Evolutionary conservation across 2,888 invertebrate species (phyloP).

Genomic region (Lacanobia wlatinum): DNA sequence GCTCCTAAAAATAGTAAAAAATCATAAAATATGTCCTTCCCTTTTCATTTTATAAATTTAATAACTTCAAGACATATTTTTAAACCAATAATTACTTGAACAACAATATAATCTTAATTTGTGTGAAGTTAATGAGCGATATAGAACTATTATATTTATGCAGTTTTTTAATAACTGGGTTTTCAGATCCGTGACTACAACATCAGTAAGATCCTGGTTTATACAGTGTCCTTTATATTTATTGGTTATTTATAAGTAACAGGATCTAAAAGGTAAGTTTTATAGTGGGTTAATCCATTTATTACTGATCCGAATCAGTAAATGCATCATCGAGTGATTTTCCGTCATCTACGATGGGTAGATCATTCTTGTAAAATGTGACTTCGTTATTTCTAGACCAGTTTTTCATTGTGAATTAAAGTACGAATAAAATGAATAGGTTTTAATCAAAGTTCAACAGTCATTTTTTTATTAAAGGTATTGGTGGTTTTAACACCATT

Average conservation of each 20-base stretch:
- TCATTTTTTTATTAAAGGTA: too few species aligned
- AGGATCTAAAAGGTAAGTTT: slow-evolving; percentile 48
- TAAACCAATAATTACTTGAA: slow-evolving; percentile 14
- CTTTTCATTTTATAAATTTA: background rate
- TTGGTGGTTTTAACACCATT: too few species aligned
- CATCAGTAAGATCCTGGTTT: slow-evolving; percentile 52
- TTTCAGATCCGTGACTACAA: slow-evolving; percentile 57
- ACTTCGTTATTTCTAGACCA: background rate
- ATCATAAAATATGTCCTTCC: background rate
- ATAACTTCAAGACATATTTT: background rate
- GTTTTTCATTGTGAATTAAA: background rate
- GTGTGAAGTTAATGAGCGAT: slow-evolving; percentile 23
- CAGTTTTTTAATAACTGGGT: slow-evolving; percentile 29
- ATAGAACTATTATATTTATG: slow-evolving; percentile 17
- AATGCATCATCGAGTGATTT: slow-evolving; percentile 10
- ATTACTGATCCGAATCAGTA: slow-evolving; percentile 19
- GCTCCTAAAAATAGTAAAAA: too few species aligned
- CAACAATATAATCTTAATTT: slow-evolving; percentile 16
- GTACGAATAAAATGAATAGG: background rate
- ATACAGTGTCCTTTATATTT: slow-evolving; percentile 43
- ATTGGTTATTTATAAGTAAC: slow-evolving; percentile 29
- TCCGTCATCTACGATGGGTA: background rate
- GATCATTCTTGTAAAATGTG: background rate
- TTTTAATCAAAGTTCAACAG: too few species aligned
- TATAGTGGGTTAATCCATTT: slow-evolving; percentile 49